phyloP scores from a whole-genome alignment of 37 sponge, comb jelly and placozoan genomes.

The Lycopodina hypogea region DNA sequence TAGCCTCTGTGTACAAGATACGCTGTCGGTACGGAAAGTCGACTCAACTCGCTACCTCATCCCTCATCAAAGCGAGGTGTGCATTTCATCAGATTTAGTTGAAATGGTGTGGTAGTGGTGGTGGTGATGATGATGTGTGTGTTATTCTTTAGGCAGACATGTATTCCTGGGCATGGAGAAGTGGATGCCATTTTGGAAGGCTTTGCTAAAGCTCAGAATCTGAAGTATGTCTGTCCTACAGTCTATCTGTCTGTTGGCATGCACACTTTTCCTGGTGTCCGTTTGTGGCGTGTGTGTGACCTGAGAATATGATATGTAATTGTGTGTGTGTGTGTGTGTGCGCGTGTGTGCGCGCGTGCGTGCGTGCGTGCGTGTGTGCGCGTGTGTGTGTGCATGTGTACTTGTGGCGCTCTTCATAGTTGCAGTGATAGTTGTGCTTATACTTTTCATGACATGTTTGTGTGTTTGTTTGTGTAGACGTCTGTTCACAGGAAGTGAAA shows the following conservation, averaged over 20 bases:
- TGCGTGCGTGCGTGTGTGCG: background rate
- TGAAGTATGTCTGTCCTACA: background rate
- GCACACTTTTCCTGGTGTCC: too few relatives aligned
- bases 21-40: conserved; percentile 77
- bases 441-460: too few relatives aligned
- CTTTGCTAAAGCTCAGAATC: conserved; percentile 44
- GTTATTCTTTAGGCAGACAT: conserved; percentile 53
- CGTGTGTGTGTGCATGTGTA: background rate
- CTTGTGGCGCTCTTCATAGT: too few relatives aligned
- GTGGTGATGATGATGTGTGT: background rate
- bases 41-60: conserved; percentile 53
- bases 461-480: too few relatives aligned
- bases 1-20: conserved; percentile 76
- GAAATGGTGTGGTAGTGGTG: background rate
- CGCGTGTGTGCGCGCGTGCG: background rate
- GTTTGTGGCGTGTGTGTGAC: too few relatives aligned
- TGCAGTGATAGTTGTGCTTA: too few relatives aligned
- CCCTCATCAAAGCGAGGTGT: conserved; percentile 77
- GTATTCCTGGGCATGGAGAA: conserved; percentile 73
- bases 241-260: background rate
- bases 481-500: too few relatives aligned
- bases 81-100: background rate
- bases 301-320: too few relatives aligned
- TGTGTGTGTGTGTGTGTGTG: conserved; percentile 6
- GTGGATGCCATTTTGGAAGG: conserved; percentile 66